These are phyloP conservation scores for Tricholauxania praeusta DNA, from an alignment of 2,888 invertebrate genomes.

Conservation along the genomic window DNA sequence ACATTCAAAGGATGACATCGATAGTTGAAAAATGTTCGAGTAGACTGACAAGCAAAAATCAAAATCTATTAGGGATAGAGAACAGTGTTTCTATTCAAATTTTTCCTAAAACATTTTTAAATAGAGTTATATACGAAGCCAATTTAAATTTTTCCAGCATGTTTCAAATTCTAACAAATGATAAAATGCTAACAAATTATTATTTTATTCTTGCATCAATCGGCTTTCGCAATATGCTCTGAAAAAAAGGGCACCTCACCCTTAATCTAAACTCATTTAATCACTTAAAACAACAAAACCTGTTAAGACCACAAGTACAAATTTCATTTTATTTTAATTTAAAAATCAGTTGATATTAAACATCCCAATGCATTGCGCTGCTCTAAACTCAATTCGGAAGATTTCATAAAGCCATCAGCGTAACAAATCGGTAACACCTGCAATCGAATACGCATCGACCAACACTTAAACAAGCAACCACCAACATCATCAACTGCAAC, in stretches of 20 bases:
- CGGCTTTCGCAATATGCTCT: neutral
- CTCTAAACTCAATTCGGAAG: neutral
- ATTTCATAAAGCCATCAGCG: slow-evolving; percentile 3
- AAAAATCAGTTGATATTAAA: neutral
- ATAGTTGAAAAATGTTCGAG: too few relatives aligned
- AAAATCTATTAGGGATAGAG: too few relatives aligned
- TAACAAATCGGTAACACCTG: slow-evolving; percentile 40
- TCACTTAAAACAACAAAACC: slow-evolving; percentile 53
- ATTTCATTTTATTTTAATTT: slow-evolving; percentile 41
- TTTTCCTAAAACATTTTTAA: too few relatives aligned
- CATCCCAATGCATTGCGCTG: neutral
- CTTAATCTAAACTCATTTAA: slow-evolving; percentile 45
- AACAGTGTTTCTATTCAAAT: too few relatives aligned
- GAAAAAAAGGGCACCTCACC: slow-evolving; percentile 22
- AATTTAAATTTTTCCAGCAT: neutral
- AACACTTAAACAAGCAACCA: slow-evolving; percentile 31
- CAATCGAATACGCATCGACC: slow-evolving; percentile 34
- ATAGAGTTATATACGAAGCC: too few relatives aligned
- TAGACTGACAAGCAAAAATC: too few relatives aligned
- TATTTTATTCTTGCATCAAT: neutral
- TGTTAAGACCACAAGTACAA: slow-evolving; percentile 47
- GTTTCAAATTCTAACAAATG: slow-evolving; percentile 45
- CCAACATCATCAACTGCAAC: slow-evolving; percentile 28
- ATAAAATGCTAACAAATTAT: slow-evolving; percentile 45
- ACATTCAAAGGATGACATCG: too few relatives aligned